These are phyloP conservation scores for Ginglymostoma cirratum DNA, from an alignment of 2,113 vertebrate species.

Conservation along the genomic window DNA sequence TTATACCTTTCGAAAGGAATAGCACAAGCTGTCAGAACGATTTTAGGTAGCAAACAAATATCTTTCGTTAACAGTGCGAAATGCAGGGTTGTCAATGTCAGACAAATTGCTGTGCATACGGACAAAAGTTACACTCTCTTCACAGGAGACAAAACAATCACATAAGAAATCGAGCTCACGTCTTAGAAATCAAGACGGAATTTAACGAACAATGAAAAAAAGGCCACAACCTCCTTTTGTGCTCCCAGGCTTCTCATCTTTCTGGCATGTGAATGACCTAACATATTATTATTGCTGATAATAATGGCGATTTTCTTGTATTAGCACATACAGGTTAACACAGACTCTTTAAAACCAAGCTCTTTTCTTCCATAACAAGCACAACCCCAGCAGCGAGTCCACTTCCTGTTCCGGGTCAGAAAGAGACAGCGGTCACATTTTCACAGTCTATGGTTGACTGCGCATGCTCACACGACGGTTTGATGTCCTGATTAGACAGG, in stretches of 20 bases:
- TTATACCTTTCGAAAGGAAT: not conserved
- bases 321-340: not conserved
- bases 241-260: not conserved
- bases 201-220: not conserved
- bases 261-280: not conserved
- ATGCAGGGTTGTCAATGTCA: too few relatives aligned
- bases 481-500: not conserved
- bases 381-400: not conserved
- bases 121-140: not conserved
- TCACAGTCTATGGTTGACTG: not conserved
- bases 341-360: not conserved
- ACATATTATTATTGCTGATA: not conserved
- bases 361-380: not conserved
- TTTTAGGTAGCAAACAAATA: not conserved
- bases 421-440: not conserved
- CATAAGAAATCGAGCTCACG: not conserved
- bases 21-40: not conserved
- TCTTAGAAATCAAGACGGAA: not conserved
- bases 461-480: not conserved
- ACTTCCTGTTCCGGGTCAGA: slow-evolving; percentile 7
- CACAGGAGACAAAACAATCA: not conserved
- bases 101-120: not conserved
- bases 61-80: not conserved
- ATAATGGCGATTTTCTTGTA: not conserved
- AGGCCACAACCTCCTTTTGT: slow-evolving; percentile 20